Evolutionary conservation across 2,888 invertebrate species (phyloP).

Genomic region (Muschampia plurimacula): DNA sequence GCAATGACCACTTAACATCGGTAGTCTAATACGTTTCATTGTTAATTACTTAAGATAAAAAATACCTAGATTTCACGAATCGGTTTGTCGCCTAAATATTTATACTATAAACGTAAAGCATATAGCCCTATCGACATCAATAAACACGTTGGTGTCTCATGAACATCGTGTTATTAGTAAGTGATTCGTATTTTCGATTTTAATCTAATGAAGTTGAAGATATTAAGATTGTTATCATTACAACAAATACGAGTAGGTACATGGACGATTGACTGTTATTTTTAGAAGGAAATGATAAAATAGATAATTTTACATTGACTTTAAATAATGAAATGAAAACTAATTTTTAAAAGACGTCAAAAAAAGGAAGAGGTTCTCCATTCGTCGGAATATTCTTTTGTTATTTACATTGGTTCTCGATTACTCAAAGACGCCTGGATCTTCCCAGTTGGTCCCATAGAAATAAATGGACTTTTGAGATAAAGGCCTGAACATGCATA

Average conservation of each 20-base stretch:
- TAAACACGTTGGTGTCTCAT: constrained; percentile 16
- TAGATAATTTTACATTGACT: neutral
- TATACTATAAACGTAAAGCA: neutral
- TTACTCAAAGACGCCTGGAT: too few species aligned
- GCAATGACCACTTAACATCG: too few species aligned
- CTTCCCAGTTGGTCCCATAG: too few species aligned
- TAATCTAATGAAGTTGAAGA: constrained; percentile 1
- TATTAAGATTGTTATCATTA: neutral
- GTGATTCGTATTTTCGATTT: constrained; percentile 4
- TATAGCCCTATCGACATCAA: neutral
- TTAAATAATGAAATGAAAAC: neutral
- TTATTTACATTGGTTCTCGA: too few species aligned
- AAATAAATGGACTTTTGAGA: too few species aligned
- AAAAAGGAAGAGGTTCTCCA: too few species aligned
- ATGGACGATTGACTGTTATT: neutral
- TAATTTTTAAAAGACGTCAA: too few species aligned
- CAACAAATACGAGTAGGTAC: neutral
- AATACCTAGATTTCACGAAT: neutral
- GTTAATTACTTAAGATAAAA: too few species aligned
- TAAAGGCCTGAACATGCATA: too few species aligned
- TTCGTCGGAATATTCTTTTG: too few species aligned
- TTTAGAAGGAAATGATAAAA: neutral
- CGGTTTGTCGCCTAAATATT: neutral
- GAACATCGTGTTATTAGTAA: constrained; percentile 11
- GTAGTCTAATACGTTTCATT: too few species aligned